These are phyloP conservation scores for Rissa tridactyla DNA, from an alignment of 2,113 vertebrate species.

Conservation along the genomic window DNA sequence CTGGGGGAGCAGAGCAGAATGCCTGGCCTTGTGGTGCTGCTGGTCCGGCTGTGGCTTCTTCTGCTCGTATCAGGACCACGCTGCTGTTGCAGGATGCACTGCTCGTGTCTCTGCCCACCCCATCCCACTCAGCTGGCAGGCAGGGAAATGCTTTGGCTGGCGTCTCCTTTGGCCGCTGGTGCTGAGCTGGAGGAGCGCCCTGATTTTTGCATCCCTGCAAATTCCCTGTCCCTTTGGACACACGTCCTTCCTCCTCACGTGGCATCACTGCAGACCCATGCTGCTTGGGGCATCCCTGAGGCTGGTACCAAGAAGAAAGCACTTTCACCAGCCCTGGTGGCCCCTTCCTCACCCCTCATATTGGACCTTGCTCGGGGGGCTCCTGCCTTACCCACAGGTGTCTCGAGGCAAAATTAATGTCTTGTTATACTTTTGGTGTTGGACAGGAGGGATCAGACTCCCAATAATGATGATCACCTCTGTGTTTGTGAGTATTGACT, in stretches of 20 bases:
- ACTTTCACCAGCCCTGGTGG: neutral
- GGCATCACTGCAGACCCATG: accelerated
- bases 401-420: neutral
- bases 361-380: neutral
- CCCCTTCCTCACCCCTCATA: neutral
- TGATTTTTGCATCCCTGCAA: neutral
- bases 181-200: neutral
- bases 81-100: accelerated
- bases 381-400: neutral
- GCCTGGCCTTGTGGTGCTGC: accelerated
- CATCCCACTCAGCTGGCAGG: neutral
- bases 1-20: neutral
- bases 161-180: neutral
- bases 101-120: neutral
- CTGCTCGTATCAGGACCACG: neutral
- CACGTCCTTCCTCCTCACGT: neutral
- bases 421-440: neutral
- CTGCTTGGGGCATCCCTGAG: neutral
- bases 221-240: neutral
- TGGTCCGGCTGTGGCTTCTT: neutral
- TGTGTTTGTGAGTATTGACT: neutral
- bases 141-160: neutral
- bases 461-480: neutral
- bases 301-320: neutral
- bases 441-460: neutral